phyloP scores from a whole-genome alignment of 2,113 vertebrate genomes.

The Melospiza melodia region DNA sequence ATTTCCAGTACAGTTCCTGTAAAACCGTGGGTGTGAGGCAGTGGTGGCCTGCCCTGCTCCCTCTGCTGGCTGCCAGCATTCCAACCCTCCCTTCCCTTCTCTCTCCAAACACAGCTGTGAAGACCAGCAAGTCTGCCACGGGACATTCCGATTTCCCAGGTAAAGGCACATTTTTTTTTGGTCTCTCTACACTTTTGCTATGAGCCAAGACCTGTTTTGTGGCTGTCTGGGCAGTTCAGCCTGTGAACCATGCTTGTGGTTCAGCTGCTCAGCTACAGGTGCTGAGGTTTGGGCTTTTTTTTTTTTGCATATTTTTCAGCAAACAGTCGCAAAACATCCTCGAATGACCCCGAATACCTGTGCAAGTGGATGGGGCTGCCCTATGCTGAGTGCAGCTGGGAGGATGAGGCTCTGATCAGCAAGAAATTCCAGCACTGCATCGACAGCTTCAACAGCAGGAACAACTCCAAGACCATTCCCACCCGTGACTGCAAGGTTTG shows the following conservation, averaged over 20 bases:
- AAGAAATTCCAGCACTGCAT: slow-evolving; percentile 93
- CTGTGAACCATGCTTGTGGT: not conserved
- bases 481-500: slow-evolving; percentile 95
- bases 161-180: slow-evolving; percentile 47
- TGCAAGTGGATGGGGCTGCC: slow-evolving; percentile 99
- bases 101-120: slow-evolving; percentile 80
- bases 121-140: slow-evolving; percentile 86
- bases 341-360: slow-evolving; percentile 92
- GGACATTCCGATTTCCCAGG: slow-evolving; percentile 90
- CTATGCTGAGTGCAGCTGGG: slow-evolving; percentile 97
- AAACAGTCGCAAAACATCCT: slow-evolving; percentile 87
- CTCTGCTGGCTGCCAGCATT: not conserved
- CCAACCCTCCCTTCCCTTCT: slow-evolving; percentile 1
- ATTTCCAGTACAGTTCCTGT: not conserved
- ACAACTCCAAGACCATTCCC: slow-evolving; percentile 90
- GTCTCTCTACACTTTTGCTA: not conserved
- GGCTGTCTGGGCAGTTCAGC: not conserved
- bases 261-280: not conserved
- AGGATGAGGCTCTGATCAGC: slow-evolving; percentile 90
- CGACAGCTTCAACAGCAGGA: slow-evolving; percentile 87
- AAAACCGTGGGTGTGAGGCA: not conserved
- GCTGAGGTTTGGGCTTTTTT: not conserved
- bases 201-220: not conserved
- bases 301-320: slow-evolving; percentile 69
- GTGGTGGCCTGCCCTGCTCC: not conserved